These are phyloP conservation scores for Ophioninae sp. DNA, from an alignment of 2,888 invertebrate genomes.

Conservation along the genomic window DNA sequence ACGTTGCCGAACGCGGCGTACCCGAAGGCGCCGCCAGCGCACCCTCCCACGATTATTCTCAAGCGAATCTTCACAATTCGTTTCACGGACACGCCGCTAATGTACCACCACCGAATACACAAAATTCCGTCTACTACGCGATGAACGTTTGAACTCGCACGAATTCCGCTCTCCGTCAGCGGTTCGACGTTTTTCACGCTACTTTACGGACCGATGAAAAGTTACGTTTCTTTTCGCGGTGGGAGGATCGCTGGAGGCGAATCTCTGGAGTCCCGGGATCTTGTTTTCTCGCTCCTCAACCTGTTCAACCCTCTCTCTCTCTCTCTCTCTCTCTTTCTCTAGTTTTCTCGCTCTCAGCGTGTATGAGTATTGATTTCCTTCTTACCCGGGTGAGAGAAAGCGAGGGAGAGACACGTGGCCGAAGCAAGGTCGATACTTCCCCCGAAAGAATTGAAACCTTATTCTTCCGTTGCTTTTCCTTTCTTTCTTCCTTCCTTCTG, in stretches of 20 bases:
- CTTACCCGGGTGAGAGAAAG: constrained; percentile 45
- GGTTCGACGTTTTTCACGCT: neutral
- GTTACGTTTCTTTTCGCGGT: neutral
- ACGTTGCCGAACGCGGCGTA: constrained; percentile 85
- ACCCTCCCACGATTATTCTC: constrained; percentile 84
- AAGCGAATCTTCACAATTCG: constrained; percentile 69
- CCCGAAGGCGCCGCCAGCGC: constrained; percentile 90
- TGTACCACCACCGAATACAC: constrained; percentile 76
- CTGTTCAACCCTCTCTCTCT: neutral
- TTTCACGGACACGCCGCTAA: constrained; percentile 76
- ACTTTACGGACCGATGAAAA: neutral
- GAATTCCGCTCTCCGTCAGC: constrained; percentile 77
- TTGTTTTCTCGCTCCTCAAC: neutral
- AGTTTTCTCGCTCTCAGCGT: constrained; percentile 4
- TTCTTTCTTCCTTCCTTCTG: neutral
- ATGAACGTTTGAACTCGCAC: constrained; percentile 93
- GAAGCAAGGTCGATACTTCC: constrained; percentile 34
- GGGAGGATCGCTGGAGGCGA: constrained; percentile 18
- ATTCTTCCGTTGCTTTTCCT: constrained; percentile 8
- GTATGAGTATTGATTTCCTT: constrained; percentile 61
- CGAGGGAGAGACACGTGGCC: constrained; percentile 26
- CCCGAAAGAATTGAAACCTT: constrained; percentile 23
- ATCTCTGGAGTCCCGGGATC: constrained; percentile 14
- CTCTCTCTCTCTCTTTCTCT: neutral
- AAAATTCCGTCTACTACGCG: constrained; percentile 87